Evolutionary conservation across 2,113 vertebrate genomes (phyloP).

Genomic region (Gnathonemus longibarbis): DNA sequence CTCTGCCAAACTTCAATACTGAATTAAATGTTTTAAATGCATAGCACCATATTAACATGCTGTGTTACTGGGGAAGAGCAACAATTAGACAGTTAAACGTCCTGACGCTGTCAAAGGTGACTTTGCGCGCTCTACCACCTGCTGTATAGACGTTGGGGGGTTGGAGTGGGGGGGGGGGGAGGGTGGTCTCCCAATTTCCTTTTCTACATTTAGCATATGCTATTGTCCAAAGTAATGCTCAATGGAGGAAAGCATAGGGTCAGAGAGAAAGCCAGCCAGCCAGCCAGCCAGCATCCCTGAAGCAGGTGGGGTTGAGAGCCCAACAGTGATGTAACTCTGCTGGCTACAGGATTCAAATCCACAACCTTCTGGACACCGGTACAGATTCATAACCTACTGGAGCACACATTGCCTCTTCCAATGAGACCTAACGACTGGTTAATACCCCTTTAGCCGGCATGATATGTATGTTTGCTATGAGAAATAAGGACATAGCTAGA

Average conservation of each 20-base stretch:
- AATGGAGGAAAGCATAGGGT: background rate
- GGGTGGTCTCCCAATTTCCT: background rate
- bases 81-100: background rate
- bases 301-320: background rate
- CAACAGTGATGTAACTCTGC: background rate
- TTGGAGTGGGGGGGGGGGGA: background rate
- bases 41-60: constrained; percentile 19
- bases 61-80: constrained; percentile 1
- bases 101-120: background rate
- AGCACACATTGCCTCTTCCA: background rate
- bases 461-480: background rate
- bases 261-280: background rate
- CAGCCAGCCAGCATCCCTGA: background rate
- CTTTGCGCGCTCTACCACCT: background rate
- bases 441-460: background rate
- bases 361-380: background rate
- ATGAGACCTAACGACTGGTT: background rate
- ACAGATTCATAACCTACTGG: background rate
- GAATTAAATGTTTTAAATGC: constrained; percentile 14
- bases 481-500: background rate
- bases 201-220: background rate
- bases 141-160: background rate
- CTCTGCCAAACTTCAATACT: background rate
- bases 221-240: background rate
- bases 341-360: background rate